These are phyloP conservation scores for Amphipoea lucens DNA, from an alignment of 2,888 invertebrate genomes.

Conservation along the genomic window DNA sequence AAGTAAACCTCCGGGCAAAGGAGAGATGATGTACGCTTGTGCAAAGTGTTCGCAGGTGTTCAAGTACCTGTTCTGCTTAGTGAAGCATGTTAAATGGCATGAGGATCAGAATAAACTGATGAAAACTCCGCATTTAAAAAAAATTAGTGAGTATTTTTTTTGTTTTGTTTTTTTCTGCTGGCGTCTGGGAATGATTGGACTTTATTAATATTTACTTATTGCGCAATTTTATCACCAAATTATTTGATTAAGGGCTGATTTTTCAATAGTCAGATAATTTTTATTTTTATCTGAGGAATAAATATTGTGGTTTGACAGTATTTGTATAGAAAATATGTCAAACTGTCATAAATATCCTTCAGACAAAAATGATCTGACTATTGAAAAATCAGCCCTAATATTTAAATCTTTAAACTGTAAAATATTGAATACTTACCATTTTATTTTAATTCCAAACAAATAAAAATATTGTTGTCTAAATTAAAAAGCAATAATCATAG, in stretches of 20 bases:
- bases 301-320: no score
- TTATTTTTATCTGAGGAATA: no score
- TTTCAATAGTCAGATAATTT: no score
- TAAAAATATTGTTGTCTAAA: not conserved
- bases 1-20: constrained; percentile 43
- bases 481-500: not conserved
- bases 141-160: constrained; percentile 69
- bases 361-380: no score
- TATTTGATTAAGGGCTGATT: not conserved
- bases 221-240: not conserved
- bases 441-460: not conserved
- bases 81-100: constrained; percentile 85
- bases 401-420: not conserved
- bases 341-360: no score
- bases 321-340: no score
- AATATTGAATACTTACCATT: no score
- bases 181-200: rapidly evolving
- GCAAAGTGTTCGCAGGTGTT: constrained; percentile 85
- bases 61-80: constrained; percentile 79
- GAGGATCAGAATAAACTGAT: constrained; percentile 75
- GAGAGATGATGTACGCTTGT: constrained; percentile 84
- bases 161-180: not conserved
- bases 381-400: not conserved
- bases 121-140: constrained; percentile 53
- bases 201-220: not conserved